Evolutionary conservation across 2,888 invertebrate genomes (phyloP), one percentile per base, ranked within the genome.

Genomic region (Philhelius pedissequus): DNA sequence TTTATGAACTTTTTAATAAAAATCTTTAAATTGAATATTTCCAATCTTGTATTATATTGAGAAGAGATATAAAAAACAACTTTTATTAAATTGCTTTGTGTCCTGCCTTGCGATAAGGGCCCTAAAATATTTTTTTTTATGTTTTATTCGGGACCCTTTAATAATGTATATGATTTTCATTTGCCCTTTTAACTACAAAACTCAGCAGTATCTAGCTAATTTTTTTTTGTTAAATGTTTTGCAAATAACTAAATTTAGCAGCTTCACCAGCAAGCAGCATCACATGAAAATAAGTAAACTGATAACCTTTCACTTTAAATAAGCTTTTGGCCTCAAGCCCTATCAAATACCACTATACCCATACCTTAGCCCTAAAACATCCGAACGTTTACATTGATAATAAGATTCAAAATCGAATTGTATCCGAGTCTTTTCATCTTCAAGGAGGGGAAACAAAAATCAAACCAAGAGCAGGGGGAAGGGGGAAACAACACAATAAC

Each of bases 391-490:
- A 38, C 32, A 75, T 68, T 76, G 64, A 74, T 74, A 78, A 83
- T 69, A 83, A 70, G 83, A 75, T 83, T 70, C 50, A 64, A 83
- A 83, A 83, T 83, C 79, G 74, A 83, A 83, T 83, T 83, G 79
- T 74, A 66, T 48, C 48, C 64, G 45, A 27, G 69, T 52, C 73
- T 83, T 78, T 83, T 79, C 74, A 74, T 66, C 64, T 58, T 58
- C 35, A 64, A 56, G 48, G 48, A 64, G 18, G 62, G 62, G 18
- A 27, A 43, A 25, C 56, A 73, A 52, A 74, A 54, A 40, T 52
- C 69, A 74, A 60, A 74, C 50, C 35, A 56, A 6, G 20, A 20
- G 56, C 7, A 8, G n/a, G 3, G 20, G 11, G 32, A 13, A 43
- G 11, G 32, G 18, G 13, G 20, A 56, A 35, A 35, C 32, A 35